Evolutionary conservation across 1,140 invertebrate species (phyloP).

Genomic region (Drosophila ficusphila): DNA sequence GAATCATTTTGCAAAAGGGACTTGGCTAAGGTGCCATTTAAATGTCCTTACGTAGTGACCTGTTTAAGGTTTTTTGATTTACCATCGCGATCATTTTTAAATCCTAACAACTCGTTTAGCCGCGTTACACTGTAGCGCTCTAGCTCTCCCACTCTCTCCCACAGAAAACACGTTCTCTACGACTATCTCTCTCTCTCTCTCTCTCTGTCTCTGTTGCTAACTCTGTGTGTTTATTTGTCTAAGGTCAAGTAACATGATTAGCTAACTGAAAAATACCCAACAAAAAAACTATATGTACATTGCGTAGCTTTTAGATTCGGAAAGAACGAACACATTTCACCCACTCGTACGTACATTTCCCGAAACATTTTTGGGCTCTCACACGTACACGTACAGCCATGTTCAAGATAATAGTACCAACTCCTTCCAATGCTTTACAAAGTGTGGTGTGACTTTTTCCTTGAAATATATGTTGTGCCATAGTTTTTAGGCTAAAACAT

Average conservation of each 20-base stretch:
- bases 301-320: slow-evolving; percentile 24
- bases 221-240: slow-evolving; percentile 38
- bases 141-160: slow-evolving; percentile 48
- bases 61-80: slow-evolving; percentile 23
- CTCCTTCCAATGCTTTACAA: not conserved
- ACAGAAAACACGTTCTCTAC: slow-evolving; percentile 41
- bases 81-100: slow-evolving; percentile 13
- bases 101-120: slow-evolving; percentile 21
- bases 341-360: slow-evolving; percentile 1
- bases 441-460: not conserved
- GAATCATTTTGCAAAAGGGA: slow-evolving; percentile 5
- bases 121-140: slow-evolving; percentile 43
- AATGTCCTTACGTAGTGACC: slow-evolving; percentile 9
- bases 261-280: slow-evolving; percentile 3
- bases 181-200: slow-evolving; percentile 49
- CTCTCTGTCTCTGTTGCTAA: slow-evolving; percentile 35
- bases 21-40: not conserved
- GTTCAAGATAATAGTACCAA: slow-evolving; percentile 5
- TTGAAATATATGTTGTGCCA: not conserved
- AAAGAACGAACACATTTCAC: slow-evolving; percentile 15
- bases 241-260: slow-evolving; percentile 32
- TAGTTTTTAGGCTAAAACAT: not conserved
- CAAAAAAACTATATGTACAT: slow-evolving; percentile 25
- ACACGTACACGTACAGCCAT: slow-evolving; percentile 32
- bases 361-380: slow-evolving; percentile 1